Conservation (phyloP, 2,797 vertebrate genomes). For the Brachymystax lenok region DNA sequence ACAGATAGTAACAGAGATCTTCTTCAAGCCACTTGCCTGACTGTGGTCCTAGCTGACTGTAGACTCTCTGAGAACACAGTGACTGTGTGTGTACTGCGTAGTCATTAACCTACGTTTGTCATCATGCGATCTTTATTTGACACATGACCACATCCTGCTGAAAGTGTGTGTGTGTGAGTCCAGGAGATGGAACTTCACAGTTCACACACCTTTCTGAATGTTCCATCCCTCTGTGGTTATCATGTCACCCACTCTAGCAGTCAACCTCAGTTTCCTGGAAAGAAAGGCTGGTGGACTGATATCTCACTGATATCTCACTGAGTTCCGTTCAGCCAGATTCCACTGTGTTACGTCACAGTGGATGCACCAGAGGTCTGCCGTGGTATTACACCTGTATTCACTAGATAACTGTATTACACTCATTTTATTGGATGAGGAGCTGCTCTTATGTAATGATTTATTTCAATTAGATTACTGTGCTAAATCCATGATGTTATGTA, state of each 20-base stretch:
- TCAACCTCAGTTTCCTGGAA: slow-evolving; percentile 44
- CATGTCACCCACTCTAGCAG: not conserved
- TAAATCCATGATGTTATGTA: not conserved
- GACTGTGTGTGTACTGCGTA: not conserved
- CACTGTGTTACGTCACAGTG: no score
- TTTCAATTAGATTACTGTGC: not conserved
- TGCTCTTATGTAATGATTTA: not conserved
- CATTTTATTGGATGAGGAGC: no score
- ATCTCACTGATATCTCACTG: no score
- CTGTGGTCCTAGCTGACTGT: no score
- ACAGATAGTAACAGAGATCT: no score
- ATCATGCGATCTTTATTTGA: not conserved
- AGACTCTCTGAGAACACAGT: no score
- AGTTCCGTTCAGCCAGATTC: no score
- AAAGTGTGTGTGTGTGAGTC: slow-evolving; percentile 6
- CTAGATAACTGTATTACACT: no score
- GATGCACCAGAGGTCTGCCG: no score
- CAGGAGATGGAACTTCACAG: slow-evolving; percentile 31
- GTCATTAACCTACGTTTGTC: not conserved
- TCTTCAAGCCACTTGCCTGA: no score
- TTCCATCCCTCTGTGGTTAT: slow-evolving; percentile 39
- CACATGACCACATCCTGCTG: slow-evolving; percentile 23
- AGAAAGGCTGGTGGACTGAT: not conserved
- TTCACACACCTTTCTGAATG: slow-evolving; percentile 23
- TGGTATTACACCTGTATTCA: no score